Evolutionary conservation across 2,797 vertebrate species (phyloP), one percentile per base, ranked within the genome.

Genomic region (Babyrousa celebensis): DNA sequence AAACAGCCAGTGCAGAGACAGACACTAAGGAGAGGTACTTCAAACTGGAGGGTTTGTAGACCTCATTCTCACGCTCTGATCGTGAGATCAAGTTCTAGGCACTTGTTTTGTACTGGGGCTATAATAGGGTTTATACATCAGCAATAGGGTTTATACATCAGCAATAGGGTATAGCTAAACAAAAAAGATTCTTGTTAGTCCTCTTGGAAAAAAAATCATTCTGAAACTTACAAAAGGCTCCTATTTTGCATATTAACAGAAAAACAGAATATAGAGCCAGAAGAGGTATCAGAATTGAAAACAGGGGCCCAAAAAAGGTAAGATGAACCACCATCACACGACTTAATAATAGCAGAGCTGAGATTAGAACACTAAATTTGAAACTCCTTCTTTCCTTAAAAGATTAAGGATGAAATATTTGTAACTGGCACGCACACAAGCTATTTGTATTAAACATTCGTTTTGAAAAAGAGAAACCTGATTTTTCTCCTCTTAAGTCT

Each of bases 171-270:
- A 20, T 14, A 36, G 25, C n/a, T 79, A 40, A 74, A 60, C 54
- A 21, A 62, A 56, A 67, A 62, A 12, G 4, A 4, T 0, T 9
- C 0, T 9, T 65, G 5, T 48, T 23, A 25, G 48, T 86, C 43
- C 52, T 89, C 67, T 75, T 95, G 48, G 9, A 83, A 90, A 97
- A 78, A 67, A 86, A 32, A 40, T 11, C 12, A 21, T 48, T 87
- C 48, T 80, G 27, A 95, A 85, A 85, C 62, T 86, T 89, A 70
- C 20, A 65, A 86, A 74, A 54, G 43, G 20, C 72, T 60, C 15
- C 36, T 67, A 23, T 36, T 96, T 85, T 40, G 20, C 60, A 54
- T 10, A 0, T 48, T 79, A 63, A n/a, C n/a, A 68, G n/a, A 75
- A 43, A n/a, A 27, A 48, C 27, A 32, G 29, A 70, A n/a, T 29